Base-by-base conservation (phyloP, 2,797 vertebrate species). In the Chaetophractus vellerosus region DNA sequence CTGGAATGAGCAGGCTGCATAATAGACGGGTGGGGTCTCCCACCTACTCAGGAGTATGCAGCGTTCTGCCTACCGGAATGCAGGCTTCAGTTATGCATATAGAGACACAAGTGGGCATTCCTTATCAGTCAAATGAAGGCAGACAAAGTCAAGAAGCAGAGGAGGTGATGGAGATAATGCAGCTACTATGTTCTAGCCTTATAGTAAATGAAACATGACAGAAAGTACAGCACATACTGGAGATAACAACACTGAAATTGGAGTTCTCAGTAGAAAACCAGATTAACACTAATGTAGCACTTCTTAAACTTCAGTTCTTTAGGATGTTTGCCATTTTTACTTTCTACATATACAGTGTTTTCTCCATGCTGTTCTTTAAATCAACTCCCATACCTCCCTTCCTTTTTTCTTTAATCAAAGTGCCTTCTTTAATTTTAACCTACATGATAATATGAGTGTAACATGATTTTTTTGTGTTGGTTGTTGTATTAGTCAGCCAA, bases 61-160 rank as follows among this genome's bases (percentile, higher is more conserved):
- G n/a, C n/a, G n/a, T n/a, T n/a, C n/a, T n/a, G n/a, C n/a, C n/a
- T n/a, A n/a, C n/a, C n/a, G n/a, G n/a, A n/a, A n/a, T n/a, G n/a
- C n/a, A n/a, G n/a, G n/a, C n/a, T n/a, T n/a, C n/a, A n/a, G n/a
- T n/a, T n/a, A n/a, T n/a, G n/a, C n/a, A n/a, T n/a, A n/a, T n/a
- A n/a, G n/a, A n/a, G n/a, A n/a, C n/a, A n/a, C n/a, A n/a, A n/a
- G n/a, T n/a, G n/a, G n/a, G n/a, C n/a, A n/a, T n/a, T n/a, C n/a
- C n/a, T n/a, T n/a, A n/a, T n/a, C n/a, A n/a, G n/a, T n/a, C 72
- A 76, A 80, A 93, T 88, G 45, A 93, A 92, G 16, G 24, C n/a
- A 38, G 28, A 68, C 23, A 66, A 86, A 93, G 6, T 48, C 28
- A 84, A 71, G 26, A 59, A 81, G 33, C 21, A 4, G 26, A 61